Conservation (phyloP, 2,113 vertebrate genomes). For the Hippoglossus stenolepis region DNA sequence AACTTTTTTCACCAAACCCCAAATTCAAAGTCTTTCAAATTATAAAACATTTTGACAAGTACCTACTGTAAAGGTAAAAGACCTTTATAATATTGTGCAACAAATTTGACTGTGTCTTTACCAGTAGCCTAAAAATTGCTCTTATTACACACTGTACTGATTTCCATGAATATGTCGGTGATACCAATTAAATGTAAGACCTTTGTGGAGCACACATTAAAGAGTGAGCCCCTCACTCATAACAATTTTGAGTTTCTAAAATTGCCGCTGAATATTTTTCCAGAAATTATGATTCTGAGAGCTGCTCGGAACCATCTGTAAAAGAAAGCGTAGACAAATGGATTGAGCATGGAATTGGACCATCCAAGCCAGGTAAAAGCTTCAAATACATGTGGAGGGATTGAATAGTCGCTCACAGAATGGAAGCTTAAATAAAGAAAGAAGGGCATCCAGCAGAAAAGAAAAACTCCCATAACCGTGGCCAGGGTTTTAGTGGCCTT, state of each 20-base stretch:
- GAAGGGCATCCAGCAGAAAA: slow-evolving; percentile 7
- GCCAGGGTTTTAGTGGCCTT: slow-evolving; percentile 50
- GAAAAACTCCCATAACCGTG: slow-evolving; percentile 22
- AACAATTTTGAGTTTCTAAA: background rate
- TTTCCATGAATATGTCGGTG: no score
- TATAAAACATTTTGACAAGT: no score
- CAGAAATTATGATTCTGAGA: slow-evolving; percentile 45
- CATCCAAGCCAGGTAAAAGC: slow-evolving; percentile 8
- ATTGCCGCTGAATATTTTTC: slow-evolving; percentile 41
- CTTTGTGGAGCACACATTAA: no score
- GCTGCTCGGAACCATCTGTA: slow-evolving; percentile 49
- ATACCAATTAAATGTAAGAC: no score
- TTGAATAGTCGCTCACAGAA: background rate
- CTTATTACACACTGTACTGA: no score
- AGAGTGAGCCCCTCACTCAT: background rate
- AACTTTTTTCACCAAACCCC: no score
- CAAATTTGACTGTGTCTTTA: no score
- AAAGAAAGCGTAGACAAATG: slow-evolving; percentile 51
- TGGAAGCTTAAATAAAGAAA: background rate
- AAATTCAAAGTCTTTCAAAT: no score
- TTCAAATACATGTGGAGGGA: slow-evolving; percentile 17
- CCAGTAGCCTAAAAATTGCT: no score
- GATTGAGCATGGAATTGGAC: slow-evolving; percentile 52
- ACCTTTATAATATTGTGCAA: no score
- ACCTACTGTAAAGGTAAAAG: no score